phyloP scores from a whole-genome alignment of 2,797 vertebrate species.

The Melanotaenia trifasciata region DNA sequence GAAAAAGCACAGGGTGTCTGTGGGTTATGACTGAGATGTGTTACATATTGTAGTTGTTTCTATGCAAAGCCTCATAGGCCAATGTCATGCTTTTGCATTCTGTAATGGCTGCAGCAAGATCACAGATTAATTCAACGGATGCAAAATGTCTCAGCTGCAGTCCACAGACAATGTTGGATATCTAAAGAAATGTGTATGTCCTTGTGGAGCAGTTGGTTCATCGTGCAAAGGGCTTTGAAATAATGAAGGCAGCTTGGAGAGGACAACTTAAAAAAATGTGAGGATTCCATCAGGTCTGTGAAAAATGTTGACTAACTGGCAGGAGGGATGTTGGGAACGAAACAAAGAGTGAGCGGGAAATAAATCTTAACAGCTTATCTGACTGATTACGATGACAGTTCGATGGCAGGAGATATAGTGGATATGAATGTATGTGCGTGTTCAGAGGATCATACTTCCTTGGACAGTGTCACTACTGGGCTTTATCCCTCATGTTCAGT shows the following conservation, averaged over 20 bases:
- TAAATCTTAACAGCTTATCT: slow-evolving; percentile 38
- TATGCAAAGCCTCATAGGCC: slow-evolving; percentile 47
- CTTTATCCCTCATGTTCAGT: slow-evolving; percentile 39
- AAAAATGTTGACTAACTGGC: slow-evolving; percentile 58
- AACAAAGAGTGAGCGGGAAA: slow-evolving; percentile 12
- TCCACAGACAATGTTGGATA: slow-evolving; percentile 42
- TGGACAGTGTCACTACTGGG: slow-evolving; percentile 51
- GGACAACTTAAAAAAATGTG: slow-evolving; percentile 24
- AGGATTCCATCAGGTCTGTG: slow-evolving; percentile 44
- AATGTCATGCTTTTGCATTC: slow-evolving; percentile 70
- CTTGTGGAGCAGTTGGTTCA: slow-evolving; percentile 49
- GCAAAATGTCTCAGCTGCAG: slow-evolving; percentile 65
- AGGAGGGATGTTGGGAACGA: slow-evolving; percentile 36
- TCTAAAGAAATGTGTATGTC: slow-evolving; percentile 43
- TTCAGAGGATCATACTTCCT: slow-evolving; percentile 36
- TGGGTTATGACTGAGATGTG: slow-evolving; percentile 49
- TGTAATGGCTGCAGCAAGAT: slow-evolving; percentile 60
- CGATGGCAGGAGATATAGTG: slow-evolving; percentile 42
- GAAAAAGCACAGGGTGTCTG: slow-evolving; percentile 58
- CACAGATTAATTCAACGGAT: slow-evolving; percentile 57
- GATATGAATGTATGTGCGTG: slow-evolving; percentile 20
- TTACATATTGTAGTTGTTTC: slow-evolving; percentile 57
- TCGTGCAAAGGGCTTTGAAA: slow-evolving; percentile 31
- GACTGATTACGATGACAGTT: slow-evolving; percentile 61
- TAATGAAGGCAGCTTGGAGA: slow-evolving; percentile 47